Evolutionary conservation across 1,140 invertebrate genomes (phyloP).

Genomic region (Zeugodacus cucurbitae): DNA sequence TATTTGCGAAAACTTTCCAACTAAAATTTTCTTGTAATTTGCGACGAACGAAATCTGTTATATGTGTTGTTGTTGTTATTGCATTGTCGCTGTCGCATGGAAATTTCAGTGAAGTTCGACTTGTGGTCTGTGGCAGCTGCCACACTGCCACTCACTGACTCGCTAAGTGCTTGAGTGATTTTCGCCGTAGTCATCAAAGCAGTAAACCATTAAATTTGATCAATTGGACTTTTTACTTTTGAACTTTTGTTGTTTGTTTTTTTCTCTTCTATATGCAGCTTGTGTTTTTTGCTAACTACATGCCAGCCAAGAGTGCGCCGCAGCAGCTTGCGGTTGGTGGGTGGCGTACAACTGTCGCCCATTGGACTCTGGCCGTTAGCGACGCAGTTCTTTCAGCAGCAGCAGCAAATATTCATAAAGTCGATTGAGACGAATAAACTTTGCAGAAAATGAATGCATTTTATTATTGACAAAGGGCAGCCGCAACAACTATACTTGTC

Average conservation of each 20-base stretch:
- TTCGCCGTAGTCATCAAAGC: constrained; percentile 27
- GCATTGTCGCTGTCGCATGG: not conserved
- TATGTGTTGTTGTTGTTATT: not conserved
- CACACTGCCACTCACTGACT: not conserved
- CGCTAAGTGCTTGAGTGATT: constrained; percentile 21
- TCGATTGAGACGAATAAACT: constrained; percentile 16
- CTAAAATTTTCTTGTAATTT: not conserved
- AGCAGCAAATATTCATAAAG: constrained; percentile 17
- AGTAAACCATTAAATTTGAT: constrained; percentile 41
- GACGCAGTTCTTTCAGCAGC: not conserved
- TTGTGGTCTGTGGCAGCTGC: not conserved
- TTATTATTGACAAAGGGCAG: constrained; percentile 5
- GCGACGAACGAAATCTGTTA: not conserved
- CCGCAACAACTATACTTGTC: not conserved
- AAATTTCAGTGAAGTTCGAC: not conserved
- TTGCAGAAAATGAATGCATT: constrained; percentile 22
- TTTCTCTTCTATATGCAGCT: too few species aligned
- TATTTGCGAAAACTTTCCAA: not conserved
- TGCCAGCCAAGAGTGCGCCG: not conserved
- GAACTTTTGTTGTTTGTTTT: not conserved
- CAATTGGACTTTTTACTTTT: constrained; percentile 36
- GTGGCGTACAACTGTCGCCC: not conserved
- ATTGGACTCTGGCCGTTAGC: not conserved
- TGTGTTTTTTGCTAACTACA: not conserved
- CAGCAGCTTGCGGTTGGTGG: not conserved